Evolutionary conservation across 2,888 invertebrate species (phyloP).

Genomic region (Branchinecta sandiegonensis): DNA sequence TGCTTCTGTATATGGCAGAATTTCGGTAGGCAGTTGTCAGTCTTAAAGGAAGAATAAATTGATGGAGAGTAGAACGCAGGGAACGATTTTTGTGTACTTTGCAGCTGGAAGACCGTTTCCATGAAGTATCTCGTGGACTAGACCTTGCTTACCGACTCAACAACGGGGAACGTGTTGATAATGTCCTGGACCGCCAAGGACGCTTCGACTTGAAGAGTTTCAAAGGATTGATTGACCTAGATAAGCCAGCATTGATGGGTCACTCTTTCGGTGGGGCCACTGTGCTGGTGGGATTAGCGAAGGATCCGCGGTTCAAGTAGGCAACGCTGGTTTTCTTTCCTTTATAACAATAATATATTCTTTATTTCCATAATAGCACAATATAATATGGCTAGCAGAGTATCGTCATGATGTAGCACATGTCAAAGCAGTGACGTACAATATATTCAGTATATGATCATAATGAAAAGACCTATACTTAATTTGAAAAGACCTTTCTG

Average conservation of each 20-base stretch:
- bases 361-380: no score
- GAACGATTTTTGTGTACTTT: constrained; percentile 25
- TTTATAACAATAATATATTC: no score
- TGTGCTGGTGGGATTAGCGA: constrained; percentile 41
- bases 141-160: constrained; percentile 40
- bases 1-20: no score
- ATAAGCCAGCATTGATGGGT: constrained; percentile 41
- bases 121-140: constrained; percentile 40
- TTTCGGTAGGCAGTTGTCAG: no score
- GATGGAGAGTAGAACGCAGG: no score
- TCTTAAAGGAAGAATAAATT: no score
- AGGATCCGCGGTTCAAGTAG: constrained; percentile 42
- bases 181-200: constrained; percentile 19
- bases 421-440: no score
- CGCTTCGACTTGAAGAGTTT: constrained; percentile 16
- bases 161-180: constrained; percentile 32
- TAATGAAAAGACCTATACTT: no score
- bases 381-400: no score
- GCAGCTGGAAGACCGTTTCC: constrained; percentile 39
- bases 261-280: constrained; percentile 53
- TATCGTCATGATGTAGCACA: no score
- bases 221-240: constrained; percentile 36
- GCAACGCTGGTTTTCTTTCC: constrained; percentile 24
- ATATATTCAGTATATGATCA: no score
- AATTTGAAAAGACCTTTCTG: no score